Evolutionary conservation across 2,113 vertebrate genomes (phyloP).

Genomic region (Varanus komodoensis): DNA sequence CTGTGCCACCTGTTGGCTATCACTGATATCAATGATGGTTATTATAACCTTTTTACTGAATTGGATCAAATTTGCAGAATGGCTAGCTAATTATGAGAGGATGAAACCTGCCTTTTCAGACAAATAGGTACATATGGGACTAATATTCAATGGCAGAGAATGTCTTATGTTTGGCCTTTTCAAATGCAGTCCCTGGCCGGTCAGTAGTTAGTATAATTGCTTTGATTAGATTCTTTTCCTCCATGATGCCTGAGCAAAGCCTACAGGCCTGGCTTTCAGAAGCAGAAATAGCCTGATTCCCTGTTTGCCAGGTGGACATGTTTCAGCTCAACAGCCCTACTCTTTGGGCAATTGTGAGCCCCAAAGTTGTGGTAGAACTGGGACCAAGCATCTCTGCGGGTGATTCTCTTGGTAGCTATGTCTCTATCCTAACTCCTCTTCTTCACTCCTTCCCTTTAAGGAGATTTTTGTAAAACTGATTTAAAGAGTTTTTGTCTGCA

Average conservation of each 20-base stretch:
- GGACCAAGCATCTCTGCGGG: conserved; percentile 75
- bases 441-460: conserved; percentile 50
- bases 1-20: too few relatives aligned
- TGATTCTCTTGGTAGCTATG: conserved; percentile 66
- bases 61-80: too few relatives aligned
- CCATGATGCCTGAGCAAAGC: conserved; percentile 35
- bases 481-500: conserved; percentile 71
- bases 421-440: conserved; percentile 56
- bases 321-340: conserved; percentile 40
- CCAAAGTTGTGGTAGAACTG: conserved; percentile 55
- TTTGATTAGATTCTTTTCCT: conserved; percentile 63
- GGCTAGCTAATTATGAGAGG: too few relatives aligned
- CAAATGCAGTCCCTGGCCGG: conserved; percentile 71
- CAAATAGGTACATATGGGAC: conserved; percentile 24
- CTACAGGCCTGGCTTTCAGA: conserved; percentile 14
- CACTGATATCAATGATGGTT: too few relatives aligned
- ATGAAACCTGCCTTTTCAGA: too few relatives aligned
- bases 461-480: conserved; percentile 62
- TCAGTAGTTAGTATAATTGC: conserved; percentile 79
- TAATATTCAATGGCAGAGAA: conserved; percentile 63
- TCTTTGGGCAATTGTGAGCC: conserved; percentile 41
- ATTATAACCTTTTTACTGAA: too few relatives aligned
- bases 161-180: conserved; percentile 78
- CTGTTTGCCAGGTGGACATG: conserved; percentile 18
- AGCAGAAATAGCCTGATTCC: not conserved